Conservation (phyloP, 2,797 vertebrate genomes). For the Hapalemur alaotrensis region DNA sequence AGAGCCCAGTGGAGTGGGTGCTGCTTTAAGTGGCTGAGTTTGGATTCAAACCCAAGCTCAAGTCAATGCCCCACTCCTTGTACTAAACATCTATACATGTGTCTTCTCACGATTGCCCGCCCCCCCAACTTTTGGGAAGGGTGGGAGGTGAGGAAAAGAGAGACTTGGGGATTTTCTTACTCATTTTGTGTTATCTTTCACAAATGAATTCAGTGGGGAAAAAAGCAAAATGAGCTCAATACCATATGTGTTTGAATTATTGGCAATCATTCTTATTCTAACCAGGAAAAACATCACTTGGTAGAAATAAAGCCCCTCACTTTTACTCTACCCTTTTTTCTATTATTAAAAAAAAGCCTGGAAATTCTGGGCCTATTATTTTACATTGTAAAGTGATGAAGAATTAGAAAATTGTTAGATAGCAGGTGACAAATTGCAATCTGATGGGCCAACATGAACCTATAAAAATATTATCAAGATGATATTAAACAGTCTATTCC, state of each 20-base stretch:
- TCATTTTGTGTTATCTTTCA: constrained; percentile 34
- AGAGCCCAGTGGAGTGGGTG: not conserved
- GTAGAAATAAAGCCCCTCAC: constrained; percentile 41
- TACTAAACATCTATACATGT: rapidly evolving
- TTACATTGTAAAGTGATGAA: constrained; percentile 78
- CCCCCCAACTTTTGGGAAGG: not conserved
- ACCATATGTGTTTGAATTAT: not conserved
- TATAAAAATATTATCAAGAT: constrained; percentile 83
- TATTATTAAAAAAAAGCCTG: constrained; percentile 65
- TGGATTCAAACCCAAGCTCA: not conserved
- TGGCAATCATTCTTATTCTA: constrained; percentile 51
- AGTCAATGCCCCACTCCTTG: not conserved
- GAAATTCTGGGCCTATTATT: constrained; percentile 66
- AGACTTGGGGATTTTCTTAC: not conserved
- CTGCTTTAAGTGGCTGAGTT: not conserved
- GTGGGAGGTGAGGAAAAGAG: not conserved
- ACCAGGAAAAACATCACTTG: constrained; percentile 44
- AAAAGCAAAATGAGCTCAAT: constrained; percentile 41
- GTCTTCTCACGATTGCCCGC: not conserved
- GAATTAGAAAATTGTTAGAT: constrained; percentile 72
- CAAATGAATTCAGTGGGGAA: not conserved
- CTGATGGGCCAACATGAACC: constrained; percentile 76
- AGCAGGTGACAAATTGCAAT: constrained; percentile 83
- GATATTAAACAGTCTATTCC: constrained; percentile 80
- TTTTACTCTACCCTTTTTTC: not conserved